phyloP scores from a whole-genome alignment of 1,140 invertebrate genomes.

The Drosophila sechellia region DNA sequence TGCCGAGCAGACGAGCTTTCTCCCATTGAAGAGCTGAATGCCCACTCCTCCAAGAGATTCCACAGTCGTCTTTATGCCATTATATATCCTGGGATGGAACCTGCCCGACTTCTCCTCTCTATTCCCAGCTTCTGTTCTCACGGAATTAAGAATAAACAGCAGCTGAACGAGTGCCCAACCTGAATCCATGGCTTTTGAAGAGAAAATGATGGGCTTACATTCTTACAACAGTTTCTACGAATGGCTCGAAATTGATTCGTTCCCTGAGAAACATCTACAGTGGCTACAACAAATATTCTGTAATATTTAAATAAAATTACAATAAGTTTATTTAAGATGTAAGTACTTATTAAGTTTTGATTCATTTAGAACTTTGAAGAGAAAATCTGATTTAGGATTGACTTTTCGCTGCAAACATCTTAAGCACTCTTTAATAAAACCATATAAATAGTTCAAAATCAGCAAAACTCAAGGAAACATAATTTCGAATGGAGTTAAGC shows the following conservation, averaged over 20 bases:
- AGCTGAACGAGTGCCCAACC: background rate
- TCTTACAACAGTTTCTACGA: background rate
- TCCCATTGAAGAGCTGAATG: conserved; percentile 15
- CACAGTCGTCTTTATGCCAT: background rate
- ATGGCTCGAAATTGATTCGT: conserved; percentile 27
- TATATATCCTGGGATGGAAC: conserved; percentile 30
- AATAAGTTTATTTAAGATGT: too few relatives aligned
- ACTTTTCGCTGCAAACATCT: too few relatives aligned
- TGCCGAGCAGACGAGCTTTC: conserved; percentile 27
- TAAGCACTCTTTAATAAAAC: too few relatives aligned
- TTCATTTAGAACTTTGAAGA: too few relatives aligned
- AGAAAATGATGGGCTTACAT: background rate
- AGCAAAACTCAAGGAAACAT: background rate
- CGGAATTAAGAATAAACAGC: background rate
- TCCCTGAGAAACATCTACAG: background rate
- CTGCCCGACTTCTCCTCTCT: background rate
- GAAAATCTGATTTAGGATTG: background rate
- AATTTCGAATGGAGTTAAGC: background rate
- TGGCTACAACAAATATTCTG: background rate
- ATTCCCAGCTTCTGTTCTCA: background rate
- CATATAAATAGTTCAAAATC: background rate
- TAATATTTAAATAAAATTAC: too few relatives aligned
- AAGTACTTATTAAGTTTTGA: too few relatives aligned
- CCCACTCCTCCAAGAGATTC: conserved; percentile 28
- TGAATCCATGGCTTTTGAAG: conserved; percentile 7